Percentiles rank a stretch among this genome's conserved stretches.
phyloP scores from a whole-genome alignment of 2,113 vertebrate genomes.

The Prinia subflava region DNA sequence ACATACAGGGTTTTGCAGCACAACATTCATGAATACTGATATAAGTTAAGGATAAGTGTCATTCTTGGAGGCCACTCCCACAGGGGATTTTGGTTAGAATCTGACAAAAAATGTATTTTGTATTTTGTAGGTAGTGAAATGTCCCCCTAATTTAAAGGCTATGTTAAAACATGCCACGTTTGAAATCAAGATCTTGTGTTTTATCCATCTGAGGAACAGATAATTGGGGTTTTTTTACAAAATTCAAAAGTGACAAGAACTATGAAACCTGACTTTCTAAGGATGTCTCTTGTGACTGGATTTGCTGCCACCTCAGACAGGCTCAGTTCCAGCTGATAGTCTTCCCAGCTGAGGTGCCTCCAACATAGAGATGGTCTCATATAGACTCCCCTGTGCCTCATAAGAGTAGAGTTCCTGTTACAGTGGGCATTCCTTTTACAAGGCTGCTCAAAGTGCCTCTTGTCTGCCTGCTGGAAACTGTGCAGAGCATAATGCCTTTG shows the following conservation, averaged over 20 bases:
- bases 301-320: not conserved
- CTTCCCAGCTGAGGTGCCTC: not conserved
- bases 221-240: not conserved
- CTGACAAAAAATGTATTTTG: not conserved
- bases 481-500: not conserved
- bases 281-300: not conserved
- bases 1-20: not conserved
- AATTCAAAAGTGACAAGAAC: not conserved
- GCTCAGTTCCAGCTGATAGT: not conserved
- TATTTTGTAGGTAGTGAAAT: not conserved
- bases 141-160: not conserved
- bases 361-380: not conserved
- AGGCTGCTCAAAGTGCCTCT: not conserved
- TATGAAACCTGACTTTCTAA: not conserved
- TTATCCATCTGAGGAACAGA: not conserved
- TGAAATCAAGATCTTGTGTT: not conserved
- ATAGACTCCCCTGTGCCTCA: not conserved
- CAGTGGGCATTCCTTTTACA: not conserved
- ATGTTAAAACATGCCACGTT: not conserved
- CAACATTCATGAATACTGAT: not conserved
- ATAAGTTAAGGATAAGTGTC: not conserved
- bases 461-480: not conserved
- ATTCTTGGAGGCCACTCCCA: not conserved
- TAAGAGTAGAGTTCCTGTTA: not conserved
- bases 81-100: not conserved